These are phyloP conservation scores for Corythornis leucogaster DNA, from an alignment of 2,797 vertebrate genomes.

Conservation along the genomic window DNA sequence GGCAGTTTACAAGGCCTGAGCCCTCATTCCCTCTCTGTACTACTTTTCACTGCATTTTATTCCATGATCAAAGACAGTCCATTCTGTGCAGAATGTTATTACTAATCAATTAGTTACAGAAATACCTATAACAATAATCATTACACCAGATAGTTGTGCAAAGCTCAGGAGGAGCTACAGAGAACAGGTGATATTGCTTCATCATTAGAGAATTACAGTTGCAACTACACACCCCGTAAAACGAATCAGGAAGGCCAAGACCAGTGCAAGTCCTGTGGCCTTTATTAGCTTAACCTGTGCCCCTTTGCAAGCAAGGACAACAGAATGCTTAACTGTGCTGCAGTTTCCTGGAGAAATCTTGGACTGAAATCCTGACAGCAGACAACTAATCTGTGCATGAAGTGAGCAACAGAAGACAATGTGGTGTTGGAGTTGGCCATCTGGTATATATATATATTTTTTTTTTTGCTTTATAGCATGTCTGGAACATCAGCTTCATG, in stretches of 20 bases:
- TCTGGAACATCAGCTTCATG: neutral
- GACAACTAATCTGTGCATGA: neutral
- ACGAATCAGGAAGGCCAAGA: neutral
- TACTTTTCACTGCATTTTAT: neutral
- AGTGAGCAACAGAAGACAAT: neutral
- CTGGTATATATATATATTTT: neutral
- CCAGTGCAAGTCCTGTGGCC: neutral
- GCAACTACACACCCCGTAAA: neutral
- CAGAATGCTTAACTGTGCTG: neutral
- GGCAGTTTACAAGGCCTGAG: neutral
- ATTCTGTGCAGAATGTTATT: neutral
- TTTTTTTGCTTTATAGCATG: neutral
- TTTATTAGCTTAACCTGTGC: neutral
- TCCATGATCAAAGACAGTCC: neutral
- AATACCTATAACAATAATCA: neutral
- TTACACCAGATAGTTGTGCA: neutral
- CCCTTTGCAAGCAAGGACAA: neutral
- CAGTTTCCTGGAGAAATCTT: neutral
- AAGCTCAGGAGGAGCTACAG: neutral
- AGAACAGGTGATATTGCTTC: neutral
- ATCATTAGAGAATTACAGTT: neutral
- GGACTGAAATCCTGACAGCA: neutral
- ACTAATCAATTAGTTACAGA: neutral
- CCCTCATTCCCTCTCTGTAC: neutral
- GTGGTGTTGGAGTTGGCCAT: neutral